A percentile compares a stretch with the other conserved stretches of the same genome.
phyloP scores from a whole-genome alignment of 2,888 invertebrate genomes.

The Scaptomyza parva region DNA sequence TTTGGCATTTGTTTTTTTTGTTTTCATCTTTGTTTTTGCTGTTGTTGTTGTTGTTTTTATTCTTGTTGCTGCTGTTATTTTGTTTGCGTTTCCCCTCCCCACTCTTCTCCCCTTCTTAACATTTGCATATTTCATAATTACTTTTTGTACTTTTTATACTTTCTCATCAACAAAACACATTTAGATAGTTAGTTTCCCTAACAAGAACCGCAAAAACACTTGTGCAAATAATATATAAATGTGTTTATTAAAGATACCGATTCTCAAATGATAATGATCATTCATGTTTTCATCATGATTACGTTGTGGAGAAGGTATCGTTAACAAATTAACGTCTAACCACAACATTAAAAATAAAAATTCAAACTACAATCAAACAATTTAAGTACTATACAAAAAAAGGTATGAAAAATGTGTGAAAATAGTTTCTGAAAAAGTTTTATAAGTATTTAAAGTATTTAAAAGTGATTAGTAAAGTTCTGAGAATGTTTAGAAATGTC shows the following conservation, averaged over 20 bases:
- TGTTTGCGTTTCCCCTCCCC: constrained; percentile 23
- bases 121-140: constrained; percentile 28
- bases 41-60: constrained; percentile 26
- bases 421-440: not conserved
- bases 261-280: constrained; percentile 21
- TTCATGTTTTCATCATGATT: constrained; percentile 3
- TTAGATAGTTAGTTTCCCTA: constrained; percentile 9
- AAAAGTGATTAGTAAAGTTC: not conserved
- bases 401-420: constrained; percentile 4
- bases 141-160: constrained; percentile 6
- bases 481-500: not conserved
- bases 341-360: constrained; percentile 9
- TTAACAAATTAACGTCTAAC: constrained; percentile 11
- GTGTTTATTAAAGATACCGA: constrained; percentile 26
- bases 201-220: constrained; percentile 46
- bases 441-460: not conserved
- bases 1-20: constrained; percentile 18
- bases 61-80: constrained; percentile 15
- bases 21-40: constrained; percentile 9
- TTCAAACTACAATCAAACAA: constrained; percentile 4
- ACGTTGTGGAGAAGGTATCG: constrained; percentile 6
- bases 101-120: no score
- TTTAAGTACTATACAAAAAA: not conserved
- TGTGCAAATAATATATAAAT: constrained; percentile 47
- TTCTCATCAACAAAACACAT: constrained; percentile 34